Base-by-base conservation (phyloP, 2,888 invertebrate genomes). In the Drosophila rellima region DNA sequence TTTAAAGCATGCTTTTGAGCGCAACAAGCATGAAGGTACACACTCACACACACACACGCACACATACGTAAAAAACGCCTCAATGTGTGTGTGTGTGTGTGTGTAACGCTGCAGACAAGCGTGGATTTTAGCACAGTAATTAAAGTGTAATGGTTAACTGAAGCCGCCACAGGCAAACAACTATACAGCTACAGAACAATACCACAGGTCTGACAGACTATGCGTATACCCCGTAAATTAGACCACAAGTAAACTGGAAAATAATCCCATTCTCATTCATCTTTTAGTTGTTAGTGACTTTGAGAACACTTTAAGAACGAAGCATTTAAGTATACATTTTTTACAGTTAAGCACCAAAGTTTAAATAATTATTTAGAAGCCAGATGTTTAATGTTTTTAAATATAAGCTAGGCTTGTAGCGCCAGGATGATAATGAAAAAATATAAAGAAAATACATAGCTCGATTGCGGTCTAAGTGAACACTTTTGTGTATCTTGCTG, bases 71-170 rank as follows among this genome's bases (percentile, higher is more conserved):
- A 20, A 42, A 20, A 20, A 13, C 13, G 10, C 7, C 18, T 13
- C 55, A 45, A 35, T 62, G 52, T 33, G 29, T 15, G 67, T 40
- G 78, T 80, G 63, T 78, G 69, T 59, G 65, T 44, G 80, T 80
- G 64, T 73, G 62, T 60, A 44, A 45, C 29, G 70, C 82, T 64
- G 74, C 77, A 85, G 71, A 74, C 74, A 70, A 77, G 80, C 80
- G 71, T 82, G 82, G 78, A 78, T 82, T 82, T 82, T 80, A 78
- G 83, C 86, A 78, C 69, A 83, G 86, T 78, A 82, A 82, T 86
- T 82, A 82, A 82, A 80, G 82, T 67, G 75, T 80, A 86, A 82
- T 80, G 75, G 75, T 78, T 86, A 75, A 71, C 73, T 79, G 70
- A 82, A 82, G 79, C 76, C 60, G 69, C 74, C 78, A 31, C 62